Conservation (phyloP, 2,113 vertebrate species). For the Ornithorhynchus anatinus region DNA sequence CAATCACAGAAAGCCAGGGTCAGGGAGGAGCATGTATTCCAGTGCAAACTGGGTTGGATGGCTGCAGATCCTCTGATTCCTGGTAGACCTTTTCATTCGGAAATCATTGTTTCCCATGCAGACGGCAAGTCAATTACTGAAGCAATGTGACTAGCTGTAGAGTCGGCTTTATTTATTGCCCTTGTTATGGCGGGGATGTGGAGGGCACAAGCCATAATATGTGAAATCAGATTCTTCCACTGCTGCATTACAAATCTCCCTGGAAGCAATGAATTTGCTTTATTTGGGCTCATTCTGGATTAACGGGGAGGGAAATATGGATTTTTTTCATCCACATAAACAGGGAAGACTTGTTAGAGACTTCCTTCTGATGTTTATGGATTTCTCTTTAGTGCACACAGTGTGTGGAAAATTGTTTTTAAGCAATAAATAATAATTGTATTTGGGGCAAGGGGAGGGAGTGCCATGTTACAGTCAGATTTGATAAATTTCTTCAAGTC, state of each 20-base stretch:
- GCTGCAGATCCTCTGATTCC: background rate
- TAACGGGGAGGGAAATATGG: slow-evolving; percentile 40
- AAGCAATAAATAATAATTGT: slow-evolving; percentile 56
- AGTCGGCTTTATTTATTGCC: slow-evolving; percentile 35
- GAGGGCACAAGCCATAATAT: slow-evolving; percentile 20
- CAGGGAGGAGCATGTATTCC: background rate
- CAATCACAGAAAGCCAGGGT: background rate
- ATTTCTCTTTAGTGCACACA: slow-evolving; percentile 56
- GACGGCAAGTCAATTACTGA: background rate
- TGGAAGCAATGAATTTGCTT: slow-evolving; percentile 49
- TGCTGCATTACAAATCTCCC: slow-evolving; percentile 40
- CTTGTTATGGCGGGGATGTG: slow-evolving; percentile 28
- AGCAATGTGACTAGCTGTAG: slow-evolving; percentile 14
- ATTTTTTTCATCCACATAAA: slow-evolving; percentile 36
- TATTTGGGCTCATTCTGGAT: slow-evolving; percentile 35
- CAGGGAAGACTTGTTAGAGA: slow-evolving; percentile 52
- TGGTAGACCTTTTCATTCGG: background rate
- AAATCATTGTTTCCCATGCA: slow-evolving; percentile 25
- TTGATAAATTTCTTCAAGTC: slow-evolving; percentile 24
- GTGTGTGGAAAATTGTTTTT: slow-evolving; percentile 53
- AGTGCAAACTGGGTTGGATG: background rate
- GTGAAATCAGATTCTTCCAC: slow-evolving; percentile 44
- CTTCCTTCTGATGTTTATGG: slow-evolving; percentile 57
- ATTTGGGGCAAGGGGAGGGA: slow-evolving; percentile 36
- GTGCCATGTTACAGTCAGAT: background rate